phyloP scores from a whole-genome alignment of 2,113 vertebrate genomes.

The Callopanchax toddi region DNA sequence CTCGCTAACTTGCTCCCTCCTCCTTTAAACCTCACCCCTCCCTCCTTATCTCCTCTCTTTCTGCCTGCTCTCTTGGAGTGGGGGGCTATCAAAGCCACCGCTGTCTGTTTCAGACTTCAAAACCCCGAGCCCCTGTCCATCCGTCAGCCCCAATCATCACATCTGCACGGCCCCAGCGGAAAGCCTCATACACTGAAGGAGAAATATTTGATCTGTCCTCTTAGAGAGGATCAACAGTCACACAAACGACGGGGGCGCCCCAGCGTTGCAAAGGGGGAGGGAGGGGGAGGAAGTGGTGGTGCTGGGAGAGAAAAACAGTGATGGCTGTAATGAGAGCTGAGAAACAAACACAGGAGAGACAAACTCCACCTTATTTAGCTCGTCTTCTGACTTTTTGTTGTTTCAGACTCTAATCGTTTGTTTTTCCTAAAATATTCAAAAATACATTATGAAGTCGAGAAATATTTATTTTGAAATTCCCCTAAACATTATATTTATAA shows the following conservation, averaged over 20 bases:
- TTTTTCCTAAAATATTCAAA: background rate
- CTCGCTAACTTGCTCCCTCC: constrained; percentile 50
- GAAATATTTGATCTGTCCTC: constrained; percentile 85
- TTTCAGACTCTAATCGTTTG: background rate
- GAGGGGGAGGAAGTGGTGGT: constrained; percentile 18
- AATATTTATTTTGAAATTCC: background rate
- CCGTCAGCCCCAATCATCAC: constrained; percentile 82
- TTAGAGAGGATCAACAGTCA: constrained; percentile 81
- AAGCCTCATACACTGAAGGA: constrained; percentile 75
- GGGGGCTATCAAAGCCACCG: constrained; percentile 79
- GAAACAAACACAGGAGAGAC: constrained; percentile 8
- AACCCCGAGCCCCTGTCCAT: constrained; percentile 68
- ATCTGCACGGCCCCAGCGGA: constrained; percentile 74
- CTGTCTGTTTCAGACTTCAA: constrained; percentile 83
- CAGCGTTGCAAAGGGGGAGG: constrained; percentile 12
- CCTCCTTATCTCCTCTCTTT: constrained; percentile 48
- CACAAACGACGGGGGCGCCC: constrained; percentile 62
- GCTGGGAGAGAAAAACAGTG: constrained; percentile 14
- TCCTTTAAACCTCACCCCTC: constrained; percentile 26
- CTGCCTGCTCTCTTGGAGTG: constrained; percentile 72
- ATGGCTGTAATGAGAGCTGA: constrained; percentile 21
- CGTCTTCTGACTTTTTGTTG: background rate
- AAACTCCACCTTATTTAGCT: background rate
- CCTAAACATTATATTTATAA: too few species aligned
- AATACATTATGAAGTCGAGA: background rate